Conservation (phyloP, 1,140 invertebrate species). For the Leptinotarsa undecemlineata region DNA sequence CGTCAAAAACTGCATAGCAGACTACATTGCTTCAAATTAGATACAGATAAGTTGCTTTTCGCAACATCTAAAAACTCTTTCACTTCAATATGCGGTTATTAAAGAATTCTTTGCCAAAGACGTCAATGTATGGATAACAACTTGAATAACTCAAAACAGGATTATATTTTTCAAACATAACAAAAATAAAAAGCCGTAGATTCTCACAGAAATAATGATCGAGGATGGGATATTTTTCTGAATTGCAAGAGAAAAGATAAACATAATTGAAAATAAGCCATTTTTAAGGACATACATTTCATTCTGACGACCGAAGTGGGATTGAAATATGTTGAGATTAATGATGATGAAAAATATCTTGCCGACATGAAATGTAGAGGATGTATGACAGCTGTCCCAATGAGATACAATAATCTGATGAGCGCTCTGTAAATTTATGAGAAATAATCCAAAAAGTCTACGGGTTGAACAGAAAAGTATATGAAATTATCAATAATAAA, state of each 20-base stretch:
- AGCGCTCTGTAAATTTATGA: too few relatives aligned
- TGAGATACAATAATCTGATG: too few relatives aligned
- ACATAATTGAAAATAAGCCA: constrained; percentile 8
- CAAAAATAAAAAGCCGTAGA: constrained; percentile 2
- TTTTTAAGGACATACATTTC: constrained; percentile 7
- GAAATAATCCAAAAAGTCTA: too few relatives aligned
- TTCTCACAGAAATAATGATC: constrained; percentile 15
- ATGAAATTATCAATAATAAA: too few relatives aligned
- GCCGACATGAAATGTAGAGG: background rate
- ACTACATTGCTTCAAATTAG: constrained; percentile 32
- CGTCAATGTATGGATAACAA: constrained; percentile 29
- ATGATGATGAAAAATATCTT: constrained; percentile 4
- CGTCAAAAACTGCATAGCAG: constrained; percentile 33
- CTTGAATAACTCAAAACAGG: constrained; percentile 25
- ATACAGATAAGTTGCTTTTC: constrained; percentile 33
- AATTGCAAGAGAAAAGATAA: background rate
- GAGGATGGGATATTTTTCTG: constrained; percentile 6
- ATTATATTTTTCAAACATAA: constrained; percentile 6
- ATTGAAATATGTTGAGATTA: background rate
- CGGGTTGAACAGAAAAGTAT: too few relatives aligned
- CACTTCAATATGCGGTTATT: constrained; percentile 28
- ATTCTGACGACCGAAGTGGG: background rate
- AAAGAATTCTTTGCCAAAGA: constrained; percentile 25
- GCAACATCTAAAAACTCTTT: constrained; percentile 27
- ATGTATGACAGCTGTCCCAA: too few relatives aligned